Conservation (phyloP, 2,888 invertebrate genomes). For the Pegoplata infirma region DNA sequence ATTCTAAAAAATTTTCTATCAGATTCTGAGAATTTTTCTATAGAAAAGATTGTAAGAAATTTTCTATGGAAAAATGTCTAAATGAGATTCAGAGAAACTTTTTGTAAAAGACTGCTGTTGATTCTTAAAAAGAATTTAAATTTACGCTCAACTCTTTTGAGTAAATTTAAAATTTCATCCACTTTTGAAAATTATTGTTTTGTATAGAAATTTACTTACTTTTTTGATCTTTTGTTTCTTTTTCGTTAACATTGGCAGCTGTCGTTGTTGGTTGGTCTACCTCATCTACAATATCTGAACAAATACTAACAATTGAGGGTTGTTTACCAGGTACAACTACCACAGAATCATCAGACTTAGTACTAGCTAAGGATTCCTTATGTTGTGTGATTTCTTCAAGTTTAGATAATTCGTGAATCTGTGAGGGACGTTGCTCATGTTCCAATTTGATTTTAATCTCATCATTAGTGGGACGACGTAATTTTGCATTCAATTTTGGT, state of each 20-base stretch:
- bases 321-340: slow-evolving; percentile 61
- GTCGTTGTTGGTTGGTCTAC: background rate
- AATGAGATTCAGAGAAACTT: too few species aligned
- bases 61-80: too few species aligned
- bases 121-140: too few species aligned
- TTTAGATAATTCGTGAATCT: slow-evolving; percentile 50
- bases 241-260: background rate
- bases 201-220: too few species aligned
- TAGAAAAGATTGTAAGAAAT: too few species aligned
- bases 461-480: slow-evolving; percentile 69
- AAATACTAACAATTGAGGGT: slow-evolving; percentile 62
- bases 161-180: too few species aligned
- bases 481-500: slow-evolving; percentile 66
- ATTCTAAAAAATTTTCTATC: too few species aligned
- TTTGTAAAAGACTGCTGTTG: too few species aligned
- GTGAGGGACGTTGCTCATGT: slow-evolving; percentile 71
- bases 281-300: slow-evolving; percentile 62
- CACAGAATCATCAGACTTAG: slow-evolving; percentile 64
- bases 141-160: too few species aligned
- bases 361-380: slow-evolving; percentile 55
- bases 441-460: slow-evolving; percentile 69
- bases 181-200: too few species aligned
- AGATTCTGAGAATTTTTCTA: too few species aligned
- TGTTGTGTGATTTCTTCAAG: background rate
- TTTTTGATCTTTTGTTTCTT: background rate